These are phyloP conservation scores for Phania funesta DNA, from an alignment of 2,888 invertebrate species.

Conservation along the genomic window DNA sequence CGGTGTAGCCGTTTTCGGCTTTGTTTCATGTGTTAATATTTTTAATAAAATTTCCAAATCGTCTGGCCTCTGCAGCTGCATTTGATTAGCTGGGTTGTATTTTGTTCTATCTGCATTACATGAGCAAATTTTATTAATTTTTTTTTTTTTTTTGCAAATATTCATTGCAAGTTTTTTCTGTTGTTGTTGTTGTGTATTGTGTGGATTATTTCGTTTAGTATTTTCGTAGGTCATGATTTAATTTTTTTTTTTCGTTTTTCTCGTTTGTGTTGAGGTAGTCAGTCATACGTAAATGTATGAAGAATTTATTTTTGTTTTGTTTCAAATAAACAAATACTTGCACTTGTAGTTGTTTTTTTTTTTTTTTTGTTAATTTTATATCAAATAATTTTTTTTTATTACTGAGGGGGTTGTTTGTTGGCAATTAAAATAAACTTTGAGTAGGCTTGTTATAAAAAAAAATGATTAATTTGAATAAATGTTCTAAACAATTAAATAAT, in stretches of 20 bases:
- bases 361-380: constrained; percentile 25
- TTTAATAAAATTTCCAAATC: too few species aligned
- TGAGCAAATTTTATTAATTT: constrained; percentile 24
- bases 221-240: constrained; percentile 64
- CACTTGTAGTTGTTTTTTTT: not conserved
- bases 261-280: constrained; percentile 51
- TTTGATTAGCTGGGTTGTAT: not conserved
- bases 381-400: constrained; percentile 16
- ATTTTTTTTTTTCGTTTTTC: constrained; percentile 9
- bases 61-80: too few species aligned
- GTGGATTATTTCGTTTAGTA: constrained; percentile 34
- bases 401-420: constrained; percentile 41
- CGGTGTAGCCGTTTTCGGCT: too few species aligned
- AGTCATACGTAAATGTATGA: constrained; percentile 40
- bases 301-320: constrained; percentile 10
- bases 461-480: not conserved
- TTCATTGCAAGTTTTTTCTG: constrained; percentile 26
- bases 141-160: constrained; percentile 13
- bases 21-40: too few species aligned
- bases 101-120: not conserved
- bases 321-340: not conserved
- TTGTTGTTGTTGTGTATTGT: constrained; percentile 7
- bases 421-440: constrained; percentile 17
- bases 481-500: constrained; percentile 37
- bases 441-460: constrained; percentile 13